Evolutionary conservation across 2,113 vertebrate genomes (phyloP).

Genomic region (Albula glossodonta): DNA sequence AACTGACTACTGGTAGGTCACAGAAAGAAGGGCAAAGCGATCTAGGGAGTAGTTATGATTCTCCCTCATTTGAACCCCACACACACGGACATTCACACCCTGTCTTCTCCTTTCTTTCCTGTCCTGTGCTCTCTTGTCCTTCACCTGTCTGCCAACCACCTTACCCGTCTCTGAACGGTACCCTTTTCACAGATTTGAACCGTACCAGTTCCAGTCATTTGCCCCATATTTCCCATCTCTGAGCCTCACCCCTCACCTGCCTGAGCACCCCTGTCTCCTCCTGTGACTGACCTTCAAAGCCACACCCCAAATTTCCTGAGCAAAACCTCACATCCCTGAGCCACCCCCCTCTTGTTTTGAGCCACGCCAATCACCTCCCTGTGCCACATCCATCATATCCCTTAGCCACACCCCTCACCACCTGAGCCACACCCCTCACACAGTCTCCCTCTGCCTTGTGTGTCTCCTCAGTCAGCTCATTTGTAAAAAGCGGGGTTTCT

Average conservation of each 20-base stretch:
- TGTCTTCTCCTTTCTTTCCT: neutral
- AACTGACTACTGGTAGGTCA: neutral
- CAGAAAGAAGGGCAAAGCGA: neutral
- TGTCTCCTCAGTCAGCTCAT: conserved; percentile 87
- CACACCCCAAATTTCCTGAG: neutral
- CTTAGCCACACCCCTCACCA: conserved; percentile 4
- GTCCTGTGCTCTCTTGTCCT: neutral
- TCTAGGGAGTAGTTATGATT: neutral
- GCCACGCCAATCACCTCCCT: neutral
- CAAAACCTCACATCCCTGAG: neutral
- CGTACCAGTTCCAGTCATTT: neutral
- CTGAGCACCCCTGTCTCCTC: neutral
- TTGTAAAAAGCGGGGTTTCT: conserved; percentile 97
- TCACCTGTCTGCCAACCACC: neutral
- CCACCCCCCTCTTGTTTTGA: neutral
- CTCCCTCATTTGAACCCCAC: neutral
- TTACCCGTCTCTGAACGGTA: neutral
- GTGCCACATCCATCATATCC: conserved; percentile 23
- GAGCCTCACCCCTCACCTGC: neutral
- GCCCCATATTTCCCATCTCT: neutral
- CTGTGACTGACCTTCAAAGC: neutral
- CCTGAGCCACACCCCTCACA: conserved; percentile 52
- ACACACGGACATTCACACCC: neutral
- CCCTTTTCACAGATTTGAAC: neutral
- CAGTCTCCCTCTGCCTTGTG: conserved; percentile 84